Conservation (phyloP, 2,797 vertebrate genomes). For the Arrhamphus sclerolepis region DNA sequence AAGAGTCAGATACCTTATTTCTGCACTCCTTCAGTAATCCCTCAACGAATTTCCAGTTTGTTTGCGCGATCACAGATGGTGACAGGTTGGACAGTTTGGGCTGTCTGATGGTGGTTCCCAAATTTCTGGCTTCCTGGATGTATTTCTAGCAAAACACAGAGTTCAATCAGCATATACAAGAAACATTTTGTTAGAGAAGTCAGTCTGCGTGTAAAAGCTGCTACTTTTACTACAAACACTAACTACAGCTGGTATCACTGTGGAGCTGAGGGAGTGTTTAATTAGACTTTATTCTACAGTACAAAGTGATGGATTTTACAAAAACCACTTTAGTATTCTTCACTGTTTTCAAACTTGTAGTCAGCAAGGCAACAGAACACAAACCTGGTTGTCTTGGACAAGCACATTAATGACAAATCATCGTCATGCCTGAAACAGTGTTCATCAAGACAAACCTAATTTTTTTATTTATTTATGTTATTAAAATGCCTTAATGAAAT, state of each 20-base stretch:
- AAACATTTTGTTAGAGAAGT: background rate
- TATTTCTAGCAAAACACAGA: conserved; percentile 86
- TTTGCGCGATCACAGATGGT: conserved; percentile 97
- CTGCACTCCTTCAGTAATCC: conserved; percentile 96
- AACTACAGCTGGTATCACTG: conserved; percentile 1
- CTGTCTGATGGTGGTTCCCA: conserved; percentile 95
- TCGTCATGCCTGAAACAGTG: too few species aligned
- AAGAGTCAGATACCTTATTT: conserved; percentile 87
- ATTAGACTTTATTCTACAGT: background rate
- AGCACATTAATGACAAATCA: too few species aligned
- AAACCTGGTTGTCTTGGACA: too few species aligned
- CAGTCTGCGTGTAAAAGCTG: background rate
- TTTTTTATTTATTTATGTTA: too few species aligned
- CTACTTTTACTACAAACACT: background rate
- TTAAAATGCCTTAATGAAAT: too few species aligned
- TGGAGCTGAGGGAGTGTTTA: background rate
- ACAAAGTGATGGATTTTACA: too few species aligned
- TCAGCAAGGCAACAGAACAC: background rate
- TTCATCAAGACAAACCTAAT: too few species aligned
- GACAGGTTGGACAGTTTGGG: conserved; percentile 98
- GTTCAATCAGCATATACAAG: conserved; percentile 18
- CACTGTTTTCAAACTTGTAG: background rate
- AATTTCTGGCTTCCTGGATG: conserved; percentile 96
- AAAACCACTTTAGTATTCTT: too few species aligned
- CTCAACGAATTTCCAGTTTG: conserved; percentile 99